A percentile compares a stretch with the other conserved stretches of the same genome.
Conservation (phyloP, 1,140 invertebrate species). For the Nephotettix cincticeps region DNA sequence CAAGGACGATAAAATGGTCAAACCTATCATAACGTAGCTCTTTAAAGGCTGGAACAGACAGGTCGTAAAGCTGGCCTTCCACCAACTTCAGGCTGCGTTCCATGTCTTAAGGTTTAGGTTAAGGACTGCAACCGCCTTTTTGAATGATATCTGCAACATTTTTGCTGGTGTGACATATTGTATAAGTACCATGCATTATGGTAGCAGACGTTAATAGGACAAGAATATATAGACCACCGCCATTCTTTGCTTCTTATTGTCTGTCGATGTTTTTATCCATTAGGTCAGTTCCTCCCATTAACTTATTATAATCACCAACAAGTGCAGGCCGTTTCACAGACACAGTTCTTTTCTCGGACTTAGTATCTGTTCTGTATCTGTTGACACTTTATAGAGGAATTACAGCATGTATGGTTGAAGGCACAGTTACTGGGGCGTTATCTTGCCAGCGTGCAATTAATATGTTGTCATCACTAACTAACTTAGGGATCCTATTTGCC, state of each 20-base stretch:
- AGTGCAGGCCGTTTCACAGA: slow-evolving; percentile 5
- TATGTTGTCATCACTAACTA: slow-evolving; percentile 22
- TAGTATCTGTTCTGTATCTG: slow-evolving; percentile 16
- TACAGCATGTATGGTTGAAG: slow-evolving; percentile 14
- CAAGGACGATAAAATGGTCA: slow-evolving; percentile 1
- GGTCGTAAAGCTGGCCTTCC: neutral
- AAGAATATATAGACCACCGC: neutral
- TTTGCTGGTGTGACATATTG: too few relatives aligned
- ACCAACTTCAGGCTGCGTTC: neutral
- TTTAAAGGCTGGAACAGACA: neutral
- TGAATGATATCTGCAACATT: neutral
- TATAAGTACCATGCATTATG: neutral
- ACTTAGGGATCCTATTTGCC: neutral
- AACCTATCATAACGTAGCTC: neutral
- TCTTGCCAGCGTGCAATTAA: slow-evolving; percentile 18
- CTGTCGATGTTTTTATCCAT: neutral
- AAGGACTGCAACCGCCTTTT: neutral
- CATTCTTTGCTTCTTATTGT: neutral
- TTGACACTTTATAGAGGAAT: slow-evolving; percentile 18
- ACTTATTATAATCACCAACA: slow-evolving; percentile 6
- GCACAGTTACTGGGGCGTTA: slow-evolving; percentile 20
- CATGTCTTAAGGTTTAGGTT: neutral
- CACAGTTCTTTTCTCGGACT: slow-evolving; percentile 12
- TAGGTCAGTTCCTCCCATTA: too few relatives aligned
- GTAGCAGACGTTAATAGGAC: neutral